Conservation (phyloP, 2,113 vertebrate species). For the Anthoscopus minutus region DNA sequence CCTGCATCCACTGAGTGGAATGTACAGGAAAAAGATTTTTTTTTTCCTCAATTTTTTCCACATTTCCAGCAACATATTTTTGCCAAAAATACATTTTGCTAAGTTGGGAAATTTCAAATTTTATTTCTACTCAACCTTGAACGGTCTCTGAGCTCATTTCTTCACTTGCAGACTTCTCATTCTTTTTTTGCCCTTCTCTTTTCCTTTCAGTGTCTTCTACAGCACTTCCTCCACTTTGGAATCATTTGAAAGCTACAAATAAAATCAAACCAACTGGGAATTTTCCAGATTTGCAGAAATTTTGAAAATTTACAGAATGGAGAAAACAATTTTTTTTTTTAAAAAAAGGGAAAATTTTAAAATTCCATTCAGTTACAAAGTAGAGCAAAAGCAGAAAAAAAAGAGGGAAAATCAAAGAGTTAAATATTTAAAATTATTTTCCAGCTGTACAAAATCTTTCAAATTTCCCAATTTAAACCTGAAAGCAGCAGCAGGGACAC, state of each 20-base stretch:
- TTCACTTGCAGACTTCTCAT: neutral
- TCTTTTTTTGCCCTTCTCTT: accelerated
- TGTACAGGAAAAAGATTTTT: neutral
- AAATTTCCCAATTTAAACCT: neutral
- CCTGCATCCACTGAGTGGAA: neutral
- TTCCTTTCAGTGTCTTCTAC: neutral
- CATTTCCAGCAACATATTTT: neutral
- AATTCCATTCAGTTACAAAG: neutral
- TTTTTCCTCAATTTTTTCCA: neutral
- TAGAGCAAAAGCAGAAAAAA: neutral
- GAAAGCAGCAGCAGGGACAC: neutral
- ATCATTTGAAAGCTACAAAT: neutral
- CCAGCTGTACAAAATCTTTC: neutral
- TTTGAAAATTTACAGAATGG: neutral
- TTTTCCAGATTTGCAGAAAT: neutral
- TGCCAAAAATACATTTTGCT: neutral
- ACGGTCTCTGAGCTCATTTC: neutral
- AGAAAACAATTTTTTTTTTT: neutral
- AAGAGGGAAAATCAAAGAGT: neutral
- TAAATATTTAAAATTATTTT: neutral
- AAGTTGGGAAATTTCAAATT: neutral
- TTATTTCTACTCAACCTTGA: neutral
- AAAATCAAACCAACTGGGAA: neutral
- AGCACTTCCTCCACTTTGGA: neutral
- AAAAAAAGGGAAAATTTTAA: neutral